Base-by-base conservation (phyloP, 2,113 vertebrate genomes). In the Malurus melanocephalus region DNA sequence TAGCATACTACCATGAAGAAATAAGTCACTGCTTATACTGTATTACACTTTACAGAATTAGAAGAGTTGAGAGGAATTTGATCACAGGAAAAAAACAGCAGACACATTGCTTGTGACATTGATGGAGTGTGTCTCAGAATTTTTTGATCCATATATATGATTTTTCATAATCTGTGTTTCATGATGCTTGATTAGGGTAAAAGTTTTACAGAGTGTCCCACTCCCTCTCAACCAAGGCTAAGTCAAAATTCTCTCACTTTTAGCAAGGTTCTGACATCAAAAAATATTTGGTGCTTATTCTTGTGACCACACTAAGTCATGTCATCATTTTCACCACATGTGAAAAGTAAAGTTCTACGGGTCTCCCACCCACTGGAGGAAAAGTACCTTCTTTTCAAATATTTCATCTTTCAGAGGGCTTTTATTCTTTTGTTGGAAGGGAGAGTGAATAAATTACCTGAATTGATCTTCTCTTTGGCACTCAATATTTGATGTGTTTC, bases 1-100 rank as follows among this genome's bases (percentile, higher is more conserved):
- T 84, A 90, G 20, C 38, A 51, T 59, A 82, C 43, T 72, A 45
- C 24, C 48, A n/a, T n/a, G 33, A 16, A 80, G 52, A 86, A 91
- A 84, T 90, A 95, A 92, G 65, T 80, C 65, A 90, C 42, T 68
- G 13, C 65, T 92, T 84, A 60, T 75, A 55, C 21, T 62, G 28
- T 55, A 67, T 35, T 59, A 57, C 30, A 52, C 40, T 55, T 89
- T 32, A 33, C 19, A 67, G 13, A 78, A 53, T 78, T 74, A 84
- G 35, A 76, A 74, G 43, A 69, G 26, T 46, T 73, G 46, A 80
- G 51, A 89, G 33, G 62, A 87, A 77, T 74, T 73, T 87, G 56
- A 73, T 43, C 40, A 74, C 73, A 62, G 23, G 20, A 82, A 46
- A 65, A 89, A 85, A 28, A 24, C 57, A 81, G 30, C 42, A 68